A percentile compares a stretch with the other conserved stretches of the same genome.
Conservation (phyloP, 2,113 vertebrate species). For the Meles meles region DNA sequence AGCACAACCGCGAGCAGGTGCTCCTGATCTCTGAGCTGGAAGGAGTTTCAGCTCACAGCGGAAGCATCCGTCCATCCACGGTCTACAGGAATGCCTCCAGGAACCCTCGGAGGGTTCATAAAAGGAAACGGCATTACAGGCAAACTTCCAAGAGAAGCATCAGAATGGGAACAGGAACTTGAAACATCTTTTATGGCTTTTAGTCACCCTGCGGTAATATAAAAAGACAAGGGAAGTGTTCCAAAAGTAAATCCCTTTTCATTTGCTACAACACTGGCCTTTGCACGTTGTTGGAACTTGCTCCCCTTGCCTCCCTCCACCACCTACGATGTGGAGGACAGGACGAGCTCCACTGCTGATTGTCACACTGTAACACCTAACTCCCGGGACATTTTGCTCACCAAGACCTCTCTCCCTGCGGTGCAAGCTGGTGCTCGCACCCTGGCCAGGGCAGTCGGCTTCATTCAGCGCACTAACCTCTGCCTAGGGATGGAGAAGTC, state of each 20-base stretch:
- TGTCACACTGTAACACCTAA: neutral
- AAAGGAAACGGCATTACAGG: neutral
- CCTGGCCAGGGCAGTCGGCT: no score
- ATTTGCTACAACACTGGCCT: neutral
- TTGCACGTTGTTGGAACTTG: neutral
- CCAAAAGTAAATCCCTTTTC: neutral
- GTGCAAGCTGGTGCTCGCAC: neutral
- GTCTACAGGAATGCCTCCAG: neutral
- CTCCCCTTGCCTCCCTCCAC: neutral
- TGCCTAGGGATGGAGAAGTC: neutral
- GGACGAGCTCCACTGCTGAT: neutral
- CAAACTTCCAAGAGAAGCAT: neutral
- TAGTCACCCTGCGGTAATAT: neutral
- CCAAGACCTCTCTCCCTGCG: neutral
- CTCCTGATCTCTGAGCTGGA: rapidly evolving
- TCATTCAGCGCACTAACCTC: neutral
- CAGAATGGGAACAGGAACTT: neutral
- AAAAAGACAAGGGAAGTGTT: neutral
- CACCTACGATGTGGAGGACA: neutral
- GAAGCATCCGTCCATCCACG: neutral
- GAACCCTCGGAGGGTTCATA: neutral
- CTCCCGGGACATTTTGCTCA: neutral
- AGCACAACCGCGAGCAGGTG: no score
- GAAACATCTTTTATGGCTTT: neutral
- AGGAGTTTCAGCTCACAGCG: neutral